Evolutionary conservation across 2,797 vertebrate species (phyloP), one percentile per base, ranked within the genome.

Genomic region (Artibeus jamaicensis): DNA sequence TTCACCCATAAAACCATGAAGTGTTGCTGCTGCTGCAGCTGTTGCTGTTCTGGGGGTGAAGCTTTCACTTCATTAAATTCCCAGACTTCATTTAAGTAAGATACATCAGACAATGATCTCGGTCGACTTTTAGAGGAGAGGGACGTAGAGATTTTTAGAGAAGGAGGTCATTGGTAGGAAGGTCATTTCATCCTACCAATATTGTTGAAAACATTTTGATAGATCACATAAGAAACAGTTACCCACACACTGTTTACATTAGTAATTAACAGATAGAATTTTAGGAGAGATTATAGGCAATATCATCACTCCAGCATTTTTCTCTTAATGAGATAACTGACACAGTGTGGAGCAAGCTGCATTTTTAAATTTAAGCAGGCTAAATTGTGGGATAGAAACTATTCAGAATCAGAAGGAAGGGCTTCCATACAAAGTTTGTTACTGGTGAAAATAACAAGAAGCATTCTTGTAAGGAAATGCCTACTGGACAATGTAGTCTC

Each of bases 371-470:
- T 10, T 6, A n/a, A 68, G 65, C 34, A 71, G 57, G 42, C 26
- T 53, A 76, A 59, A n/a, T 14, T 86, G 55, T 86, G 39, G 9
- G 83, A 83, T 29, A 91, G 29, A 81, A 68, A 76, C 9, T 29
- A 8, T 62, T 57, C 55, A 88, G 48, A 37, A 5, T 55, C 48
- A 67, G 29, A 59, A 24, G 68, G 50, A 70, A 84, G 21, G 3
- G 14, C 84, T 93, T 94, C 11, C 85, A 83, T 95, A 65, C 74
- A 91, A 95, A 73, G n/a, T 48, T 83, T 74, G n/a, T 57, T 91
- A 34, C 42, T 82, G 16, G 22, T 83, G 42, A 77, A 91, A 83
- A 59, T 44, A 34, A 29, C 34, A 87, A 62, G 77, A 68, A 77
- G 5, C 46, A 37, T 1, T 59, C 7, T 57, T 74, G 0, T 70